Evolutionary conservation across 2,797 vertebrate species (phyloP).

Genomic region (Onychomys torridus): DNA sequence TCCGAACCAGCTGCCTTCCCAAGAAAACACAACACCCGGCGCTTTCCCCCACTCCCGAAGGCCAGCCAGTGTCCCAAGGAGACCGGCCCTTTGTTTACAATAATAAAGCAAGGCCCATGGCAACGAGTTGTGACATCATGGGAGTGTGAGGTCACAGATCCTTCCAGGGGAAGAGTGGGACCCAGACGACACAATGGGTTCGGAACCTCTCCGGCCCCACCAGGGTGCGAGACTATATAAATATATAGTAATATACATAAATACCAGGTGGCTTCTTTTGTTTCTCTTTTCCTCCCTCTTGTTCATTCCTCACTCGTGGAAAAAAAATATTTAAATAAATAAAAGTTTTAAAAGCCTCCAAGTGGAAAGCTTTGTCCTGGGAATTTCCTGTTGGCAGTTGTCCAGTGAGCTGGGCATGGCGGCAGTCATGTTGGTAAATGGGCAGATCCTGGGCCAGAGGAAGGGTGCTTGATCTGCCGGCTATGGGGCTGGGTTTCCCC

Average conservation of each 20-base stretch:
- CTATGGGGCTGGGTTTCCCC: slow-evolving; percentile 32
- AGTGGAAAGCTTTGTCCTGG: slow-evolving; percentile 86
- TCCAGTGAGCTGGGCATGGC: slow-evolving; percentile 82
- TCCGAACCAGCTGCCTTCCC: slow-evolving; percentile 67
- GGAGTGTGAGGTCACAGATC: slow-evolving; percentile 88
- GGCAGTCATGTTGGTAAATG: slow-evolving; percentile 77
- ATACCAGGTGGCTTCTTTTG: not conserved
- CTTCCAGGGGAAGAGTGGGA: slow-evolving; percentile 74
- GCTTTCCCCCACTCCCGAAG: not conserved
- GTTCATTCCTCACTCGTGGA: not conserved
- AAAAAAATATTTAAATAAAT: slow-evolving; percentile 76
- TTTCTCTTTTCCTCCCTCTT: not conserved
- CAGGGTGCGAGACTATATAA: not conserved
- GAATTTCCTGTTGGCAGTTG: slow-evolving; percentile 88
- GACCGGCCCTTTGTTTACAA: slow-evolving; percentile 81
- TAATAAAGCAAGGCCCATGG: slow-evolving; percentile 83
- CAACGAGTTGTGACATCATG: slow-evolving; percentile 87
- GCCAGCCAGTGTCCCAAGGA: slow-evolving; percentile 55
- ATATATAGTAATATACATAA: not conserved
- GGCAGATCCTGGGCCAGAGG: slow-evolving; percentile 58
- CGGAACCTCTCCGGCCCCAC: not conserved
- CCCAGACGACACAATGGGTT: not conserved
- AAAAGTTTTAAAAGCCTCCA: slow-evolving; percentile 73
- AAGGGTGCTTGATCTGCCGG: slow-evolving; percentile 45
- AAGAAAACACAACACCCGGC: slow-evolving; percentile 67